Conservation (phyloP, 2,113 vertebrate genomes). For the Pholis gunnellus region DNA sequence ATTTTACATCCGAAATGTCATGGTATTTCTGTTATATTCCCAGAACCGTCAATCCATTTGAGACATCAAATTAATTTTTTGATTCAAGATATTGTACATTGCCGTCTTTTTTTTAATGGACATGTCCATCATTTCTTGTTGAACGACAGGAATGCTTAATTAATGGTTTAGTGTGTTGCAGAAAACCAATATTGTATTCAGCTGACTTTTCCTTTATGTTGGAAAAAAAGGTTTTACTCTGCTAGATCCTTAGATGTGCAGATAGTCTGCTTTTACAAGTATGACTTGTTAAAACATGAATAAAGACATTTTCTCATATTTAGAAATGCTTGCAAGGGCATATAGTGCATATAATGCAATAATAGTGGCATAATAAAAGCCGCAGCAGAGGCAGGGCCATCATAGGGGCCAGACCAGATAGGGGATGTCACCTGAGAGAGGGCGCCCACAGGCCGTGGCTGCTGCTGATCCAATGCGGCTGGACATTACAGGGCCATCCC, state of each 20-base stretch:
- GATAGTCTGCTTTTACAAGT: conserved; percentile 6
- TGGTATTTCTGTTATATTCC: conserved; percentile 62
- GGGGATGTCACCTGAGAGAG: conserved; percentile 78
- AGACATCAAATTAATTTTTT: conserved; percentile 70
- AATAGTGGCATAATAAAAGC: conserved; percentile 1
- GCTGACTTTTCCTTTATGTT: conserved; percentile 25
- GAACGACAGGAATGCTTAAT: conserved; percentile 67
- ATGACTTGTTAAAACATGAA: background rate
- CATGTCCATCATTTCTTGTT: conserved; percentile 76
- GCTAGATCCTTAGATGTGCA: conserved; percentile 3
- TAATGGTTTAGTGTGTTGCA: conserved; percentile 47
- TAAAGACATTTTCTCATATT: conserved; percentile 12
- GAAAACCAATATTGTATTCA: conserved; percentile 37
- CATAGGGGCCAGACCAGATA: conserved; percentile 68
- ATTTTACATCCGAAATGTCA: conserved; percentile 63
- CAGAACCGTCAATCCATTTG: conserved; percentile 64
- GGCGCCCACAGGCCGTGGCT: conserved; percentile 62
- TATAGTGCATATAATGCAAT: conserved; percentile 2
- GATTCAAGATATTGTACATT: conserved; percentile 67
- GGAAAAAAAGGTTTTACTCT: background rate
- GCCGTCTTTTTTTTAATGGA: conserved; percentile 77
- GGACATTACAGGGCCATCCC: conserved; percentile 76
- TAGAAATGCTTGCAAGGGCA: background rate
- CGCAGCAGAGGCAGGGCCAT: conserved; percentile 56
- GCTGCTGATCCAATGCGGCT: conserved; percentile 80